Evolutionary conservation across 1,140 invertebrate species (phyloP).

Genomic region (Monomorium pharaonis): DNA sequence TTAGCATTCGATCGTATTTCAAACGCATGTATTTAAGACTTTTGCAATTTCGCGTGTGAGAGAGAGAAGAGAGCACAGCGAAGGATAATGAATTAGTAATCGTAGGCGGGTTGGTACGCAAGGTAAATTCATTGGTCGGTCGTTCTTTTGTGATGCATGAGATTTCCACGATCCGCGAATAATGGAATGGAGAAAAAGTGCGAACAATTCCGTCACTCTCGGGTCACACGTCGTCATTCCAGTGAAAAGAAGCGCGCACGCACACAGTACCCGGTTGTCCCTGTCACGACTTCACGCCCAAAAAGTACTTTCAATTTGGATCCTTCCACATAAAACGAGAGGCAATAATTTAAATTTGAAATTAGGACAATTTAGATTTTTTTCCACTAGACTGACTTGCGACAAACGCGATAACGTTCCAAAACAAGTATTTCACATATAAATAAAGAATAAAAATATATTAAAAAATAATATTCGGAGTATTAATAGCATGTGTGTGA

Average conservation of each 20-base stretch:
- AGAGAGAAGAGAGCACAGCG: constrained; percentile 2
- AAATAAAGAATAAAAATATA: background rate
- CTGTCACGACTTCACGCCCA: constrained; percentile 13
- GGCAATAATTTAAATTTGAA: constrained; percentile 46
- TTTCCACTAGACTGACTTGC: background rate
- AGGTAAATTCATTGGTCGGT: constrained; percentile 60
- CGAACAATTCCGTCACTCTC: constrained; percentile 67
- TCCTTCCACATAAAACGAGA: constrained; percentile 35
- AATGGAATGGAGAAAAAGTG: constrained; percentile 71
- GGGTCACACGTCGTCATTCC: constrained; percentile 26
- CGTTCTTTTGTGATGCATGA: constrained; percentile 71
- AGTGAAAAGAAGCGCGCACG: constrained; percentile 41
- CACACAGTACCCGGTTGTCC: constrained; percentile 29
- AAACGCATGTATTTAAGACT: constrained; percentile 25
- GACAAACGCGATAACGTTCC: background rate
- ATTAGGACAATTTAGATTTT: constrained; percentile 27
- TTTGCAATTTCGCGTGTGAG: constrained; percentile 29
- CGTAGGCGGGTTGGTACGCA: constrained; percentile 29
- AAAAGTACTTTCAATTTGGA: constrained; percentile 46
- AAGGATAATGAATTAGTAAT: constrained; percentile 57
- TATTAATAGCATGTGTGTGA: background rate
- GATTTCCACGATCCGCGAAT: constrained; percentile 64
- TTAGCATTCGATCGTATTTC: background rate
- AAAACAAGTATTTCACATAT: background rate
- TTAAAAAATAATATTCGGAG: background rate